Evolutionary conservation across 2,888 invertebrate genomes (phyloP).

Genomic region (Lithophane leautieri): DNA sequence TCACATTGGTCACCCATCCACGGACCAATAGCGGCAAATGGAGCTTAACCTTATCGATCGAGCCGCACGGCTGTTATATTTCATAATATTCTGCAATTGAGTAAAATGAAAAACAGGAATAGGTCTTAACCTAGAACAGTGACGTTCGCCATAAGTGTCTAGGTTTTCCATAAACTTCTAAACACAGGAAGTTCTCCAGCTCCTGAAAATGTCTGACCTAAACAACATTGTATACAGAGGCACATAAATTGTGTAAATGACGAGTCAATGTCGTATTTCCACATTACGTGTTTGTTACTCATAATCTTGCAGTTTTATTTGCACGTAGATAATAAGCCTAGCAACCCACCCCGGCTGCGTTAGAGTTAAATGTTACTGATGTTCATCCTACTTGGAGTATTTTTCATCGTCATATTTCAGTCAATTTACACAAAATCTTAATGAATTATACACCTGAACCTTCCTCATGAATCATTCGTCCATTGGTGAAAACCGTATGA

Average conservation of each 20-base stretch:
- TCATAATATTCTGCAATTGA: neutral
- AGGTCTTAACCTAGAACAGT: neutral
- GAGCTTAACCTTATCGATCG: no score
- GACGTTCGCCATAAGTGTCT: neutral
- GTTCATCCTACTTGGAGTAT: no score
- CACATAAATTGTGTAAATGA: conserved; percentile 23
- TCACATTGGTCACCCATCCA: no score
- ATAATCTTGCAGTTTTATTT: conserved; percentile 32
- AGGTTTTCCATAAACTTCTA: neutral
- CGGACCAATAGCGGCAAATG: no score
- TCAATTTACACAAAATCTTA: no score
- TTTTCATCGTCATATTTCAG: no score
- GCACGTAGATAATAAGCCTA: conserved; percentile 8
- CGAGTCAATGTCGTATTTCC: conserved; percentile 19
- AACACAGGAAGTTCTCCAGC: neutral
- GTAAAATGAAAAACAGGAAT: neutral
- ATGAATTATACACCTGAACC: no score
- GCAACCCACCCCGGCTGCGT: no score
- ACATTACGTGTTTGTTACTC: conserved; percentile 6
- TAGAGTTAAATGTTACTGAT: no score
- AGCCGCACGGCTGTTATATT: neutral
- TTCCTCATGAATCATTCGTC: no score
- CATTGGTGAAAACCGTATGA: no score
- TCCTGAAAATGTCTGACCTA: neutral
- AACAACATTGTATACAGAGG: neutral